Evolutionary conservation across 1,140 invertebrate genomes (phyloP).

Genomic region (Andrena cerasifolii): DNA sequence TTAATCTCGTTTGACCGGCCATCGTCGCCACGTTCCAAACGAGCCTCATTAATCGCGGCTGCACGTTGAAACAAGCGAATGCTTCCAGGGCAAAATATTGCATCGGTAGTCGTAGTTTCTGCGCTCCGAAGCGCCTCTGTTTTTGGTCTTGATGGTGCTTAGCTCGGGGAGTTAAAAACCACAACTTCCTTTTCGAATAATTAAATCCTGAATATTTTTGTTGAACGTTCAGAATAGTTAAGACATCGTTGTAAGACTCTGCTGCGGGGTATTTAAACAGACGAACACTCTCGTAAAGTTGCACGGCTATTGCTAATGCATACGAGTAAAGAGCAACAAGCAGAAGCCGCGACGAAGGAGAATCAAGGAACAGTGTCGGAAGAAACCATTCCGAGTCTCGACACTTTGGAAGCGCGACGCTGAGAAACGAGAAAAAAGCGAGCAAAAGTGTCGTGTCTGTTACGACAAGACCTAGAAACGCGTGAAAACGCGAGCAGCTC

Average conservation of each 20-base stretch:
- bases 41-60: conserved; percentile 29
- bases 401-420: conserved; percentile 13
- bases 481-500: conserved; percentile 8
- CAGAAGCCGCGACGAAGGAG: background rate
- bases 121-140: background rate
- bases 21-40: conserved; percentile 13
- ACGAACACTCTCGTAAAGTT: background rate
- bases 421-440: background rate
- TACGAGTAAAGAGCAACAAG: background rate
- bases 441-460: conserved; percentile 16
- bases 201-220: no score
- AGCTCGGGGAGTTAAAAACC: background rate
- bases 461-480: conserved; percentile 3
- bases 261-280: no score
- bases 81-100: background rate
- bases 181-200: no score
- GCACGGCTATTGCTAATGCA: background rate
- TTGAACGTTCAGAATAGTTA: no score
- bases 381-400: conserved; percentile 4
- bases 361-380: conserved; percentile 26
- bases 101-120: background rate
- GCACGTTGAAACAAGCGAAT: background rate
- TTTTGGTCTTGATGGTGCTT: background rate
- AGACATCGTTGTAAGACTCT: no score
- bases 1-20: conserved; percentile 41